Percentiles rank a stretch among this genome's conserved stretches.
Evolutionary conservation across 2,888 invertebrate species (phyloP).

Genomic region (Macaria notata): DNA sequence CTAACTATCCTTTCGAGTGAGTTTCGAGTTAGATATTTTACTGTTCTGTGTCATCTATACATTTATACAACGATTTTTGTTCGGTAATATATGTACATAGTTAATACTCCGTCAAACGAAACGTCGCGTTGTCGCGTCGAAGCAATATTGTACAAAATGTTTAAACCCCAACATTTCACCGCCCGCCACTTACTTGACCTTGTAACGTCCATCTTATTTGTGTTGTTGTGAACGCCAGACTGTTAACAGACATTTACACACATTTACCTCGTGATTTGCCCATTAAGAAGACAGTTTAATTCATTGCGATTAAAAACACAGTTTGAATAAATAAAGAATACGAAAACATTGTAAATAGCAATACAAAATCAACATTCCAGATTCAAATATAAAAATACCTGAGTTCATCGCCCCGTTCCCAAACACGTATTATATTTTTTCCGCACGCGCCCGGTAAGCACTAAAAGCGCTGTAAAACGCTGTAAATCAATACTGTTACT

Average conservation of each 20-base stretch:
- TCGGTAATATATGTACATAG: no score
- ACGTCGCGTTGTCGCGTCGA: no score
- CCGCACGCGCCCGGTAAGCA: slow-evolving; percentile 37
- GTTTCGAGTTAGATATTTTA: no score
- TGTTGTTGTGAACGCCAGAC: background rate
- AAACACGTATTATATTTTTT: slow-evolving; percentile 42
- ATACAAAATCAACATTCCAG: background rate
- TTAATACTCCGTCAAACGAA: no score
- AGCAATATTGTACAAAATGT: no score
- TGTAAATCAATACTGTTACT: slow-evolving; percentile 67
- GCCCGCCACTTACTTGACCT: background rate
- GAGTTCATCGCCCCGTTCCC: slow-evolving; percentile 36
- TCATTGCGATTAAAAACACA: background rate
- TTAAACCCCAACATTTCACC: no score
- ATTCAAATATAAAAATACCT: slow-evolving; percentile 14
- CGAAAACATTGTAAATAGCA: slow-evolving; percentile 1
- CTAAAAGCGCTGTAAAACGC: slow-evolving; percentile 58
- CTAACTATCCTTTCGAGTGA: no score
- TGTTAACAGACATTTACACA: background rate
- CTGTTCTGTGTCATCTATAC: no score
- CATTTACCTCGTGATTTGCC: background rate
- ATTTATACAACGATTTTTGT: no score
- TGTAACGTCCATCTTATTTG: background rate
- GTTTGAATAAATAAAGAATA: background rate
- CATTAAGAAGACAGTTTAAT: background rate